Evolutionary conservation across 2,797 vertebrate genomes (phyloP), one percentile per base, ranked within the genome.

Genomic region (Pachyuromys duprasi): DNA sequence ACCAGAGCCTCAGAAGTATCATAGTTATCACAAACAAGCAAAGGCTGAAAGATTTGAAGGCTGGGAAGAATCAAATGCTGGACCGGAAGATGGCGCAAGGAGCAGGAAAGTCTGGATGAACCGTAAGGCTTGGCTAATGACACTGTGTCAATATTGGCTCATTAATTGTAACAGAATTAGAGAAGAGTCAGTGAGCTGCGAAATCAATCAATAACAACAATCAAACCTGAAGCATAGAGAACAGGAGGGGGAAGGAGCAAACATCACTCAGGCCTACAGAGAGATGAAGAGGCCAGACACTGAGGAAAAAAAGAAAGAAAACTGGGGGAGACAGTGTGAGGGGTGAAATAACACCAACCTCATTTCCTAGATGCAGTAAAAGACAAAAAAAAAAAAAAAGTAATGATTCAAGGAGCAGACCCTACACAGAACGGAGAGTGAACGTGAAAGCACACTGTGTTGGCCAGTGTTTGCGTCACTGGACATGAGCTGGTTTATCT

Each of bases 51-150:
- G 49, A 82, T 24, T 39, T 5, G 2, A 20, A 28, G 39, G 0
- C 65, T 60, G 36, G 4, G 9, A 14, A 18, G 42, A 1, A 45
- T 0, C 6, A 22, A 17, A 7, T 24, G 12, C 42, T 0, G 45
- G 60, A 55, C 2, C 8, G n/a, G 60, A 57, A 90, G 31, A 33
- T 2, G n/a, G 0, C 13, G 0, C 4, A 8, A 3, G 13, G 33
- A 11, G 20, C 11, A 69, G 42, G 82, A 22, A 83, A 3, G 17
- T 62, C 86, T 22, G 72, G 53, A 4, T 49, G 11, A 74, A 26
- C 15, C 8, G 24, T 0, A 55, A 60, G 18, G 22, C 18, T 18
- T 86, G 18, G 42, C 78, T 39, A 70, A 69, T 5, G 18, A 31
- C 12, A 33, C 26, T 60, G 15, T 6, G 24, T 26, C 6, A 0